Base-by-base conservation (phyloP, 2,888 invertebrate species). In the Tetheella fluctuosa region DNA sequence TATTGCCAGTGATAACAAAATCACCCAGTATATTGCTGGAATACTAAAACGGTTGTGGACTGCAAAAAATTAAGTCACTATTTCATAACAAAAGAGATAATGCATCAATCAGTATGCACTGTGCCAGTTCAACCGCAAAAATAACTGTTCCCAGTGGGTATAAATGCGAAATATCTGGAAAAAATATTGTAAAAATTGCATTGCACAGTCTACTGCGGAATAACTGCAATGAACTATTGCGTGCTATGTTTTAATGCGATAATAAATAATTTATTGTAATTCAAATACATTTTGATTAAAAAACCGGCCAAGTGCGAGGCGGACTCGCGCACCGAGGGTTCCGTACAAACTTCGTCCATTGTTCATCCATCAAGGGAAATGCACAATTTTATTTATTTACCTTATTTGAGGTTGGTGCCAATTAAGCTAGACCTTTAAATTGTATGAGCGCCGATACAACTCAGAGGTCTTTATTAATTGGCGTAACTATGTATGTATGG, bases 251-350 rank as follows among this genome's bases (percentile, higher is more conserved):
- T 7, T 48, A n/a, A 48, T 48, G 48, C 10, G 8, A 10, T 48
- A 20, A 10, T 48, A 17, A 20, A 48, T 48, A 48, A 48, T 48
- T 48, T 48, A 48, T 48, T 42, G 39, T 39, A 39, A 39, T 42
- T 42, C 5, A 48, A 8, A 34, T 34, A 34, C 34, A 2, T 13
- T 12, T 25, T 6, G n/a, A n/a, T n/a, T n/a, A n/a, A n/a, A n/a
- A n/a, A n/a, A n/a, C n/a, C n/a, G n/a, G n/a, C n/a, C n/a, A n/a
- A n/a, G n/a, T n/a, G n/a, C n/a, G n/a, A n/a, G n/a, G n/a, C n/a
- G n/a, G n/a, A n/a, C n/a, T n/a, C n/a, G n/a, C n/a, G n/a, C n/a
- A n/a, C n/a, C n/a, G n/a, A n/a, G n/a, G n/a, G n/a, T n/a, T n/a
- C n/a, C n/a, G n/a, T n/a, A n/a, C n/a, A n/a, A n/a, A n/a, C n/a